Percentiles rank a stretch among this genome's conserved stretches.
These are phyloP conservation scores for Nautilus pompilius DNA, from an alignment of 1,140 invertebrate genomes.

Conservation along the genomic window DNA sequence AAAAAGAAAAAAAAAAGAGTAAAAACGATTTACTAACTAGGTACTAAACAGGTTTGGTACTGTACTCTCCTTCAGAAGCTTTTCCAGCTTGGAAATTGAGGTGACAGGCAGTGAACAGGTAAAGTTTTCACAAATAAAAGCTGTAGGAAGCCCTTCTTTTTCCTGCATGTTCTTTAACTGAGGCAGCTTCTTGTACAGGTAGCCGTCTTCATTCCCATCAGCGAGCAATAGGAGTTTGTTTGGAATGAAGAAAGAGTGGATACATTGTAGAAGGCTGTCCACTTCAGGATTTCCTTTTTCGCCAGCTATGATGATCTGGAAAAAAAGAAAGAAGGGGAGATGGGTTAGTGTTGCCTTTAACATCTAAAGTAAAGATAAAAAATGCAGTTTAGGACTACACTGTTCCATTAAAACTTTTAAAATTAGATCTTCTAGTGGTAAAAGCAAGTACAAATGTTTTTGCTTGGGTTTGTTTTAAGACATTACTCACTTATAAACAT, in stretches of 20 bases:
- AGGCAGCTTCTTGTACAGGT: conserved; percentile 38
- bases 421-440: too few species aligned
- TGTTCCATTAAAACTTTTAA: too few species aligned
- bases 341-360: background rate
- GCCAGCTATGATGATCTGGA: conserved; percentile 62
- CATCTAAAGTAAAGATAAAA: background rate
- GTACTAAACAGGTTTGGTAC: conserved; percentile 5
- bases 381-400: too few species aligned
- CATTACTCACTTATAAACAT: too few species aligned
- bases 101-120: conserved; percentile 77
- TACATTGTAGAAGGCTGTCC: conserved; percentile 59
- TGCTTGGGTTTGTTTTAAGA: too few species aligned
- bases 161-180: conserved; percentile 35
- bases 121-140: conserved; percentile 77
- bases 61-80: conserved; percentile 10
- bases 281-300: conserved; percentile 65
- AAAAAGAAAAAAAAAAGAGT: conserved; percentile 7
- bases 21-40: background rate
- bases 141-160: conserved; percentile 64
- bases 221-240: conserved; percentile 69
- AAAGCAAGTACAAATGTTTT: too few species aligned
- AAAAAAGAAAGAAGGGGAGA: too few species aligned
- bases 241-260: conserved; percentile 67
- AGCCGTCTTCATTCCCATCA: conserved; percentile 51
- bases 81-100: conserved; percentile 63